These are phyloP conservation scores for Adelognathus sp. DNA, from an alignment of 2,888 invertebrate genomes.

Conservation along the genomic window DNA sequence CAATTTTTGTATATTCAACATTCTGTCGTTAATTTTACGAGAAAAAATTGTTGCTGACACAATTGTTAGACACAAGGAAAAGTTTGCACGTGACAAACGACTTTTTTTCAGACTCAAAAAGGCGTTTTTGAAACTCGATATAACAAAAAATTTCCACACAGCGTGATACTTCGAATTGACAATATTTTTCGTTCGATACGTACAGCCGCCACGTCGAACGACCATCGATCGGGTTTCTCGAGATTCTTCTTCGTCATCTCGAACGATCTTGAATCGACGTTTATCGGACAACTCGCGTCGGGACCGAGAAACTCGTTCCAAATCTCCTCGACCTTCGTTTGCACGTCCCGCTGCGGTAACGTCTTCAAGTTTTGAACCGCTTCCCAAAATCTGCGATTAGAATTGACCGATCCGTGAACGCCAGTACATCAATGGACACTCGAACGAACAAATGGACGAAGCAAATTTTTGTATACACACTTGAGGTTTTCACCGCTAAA, in stretches of 20 bases:
- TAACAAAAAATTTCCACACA: too few relatives aligned
- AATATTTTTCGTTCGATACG: constrained; percentile 67
- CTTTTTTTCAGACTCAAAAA: too few relatives aligned
- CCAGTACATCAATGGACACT: background rate
- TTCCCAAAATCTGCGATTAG: constrained; percentile 92
- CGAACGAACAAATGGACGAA: background rate
- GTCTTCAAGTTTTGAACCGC: constrained; percentile 96
- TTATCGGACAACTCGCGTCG: constrained; percentile 98
- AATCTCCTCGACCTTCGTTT: constrained; percentile 91
- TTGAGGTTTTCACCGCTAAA: constrained; percentile 99
- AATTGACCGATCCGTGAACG: background rate
- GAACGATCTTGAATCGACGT: constrained; percentile 96
- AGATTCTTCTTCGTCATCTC: constrained; percentile 92
- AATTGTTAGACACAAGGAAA: too few relatives aligned
- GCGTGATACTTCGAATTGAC: constrained; percentile 1
- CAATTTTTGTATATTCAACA: too few relatives aligned
- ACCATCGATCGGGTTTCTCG: constrained; percentile 93
- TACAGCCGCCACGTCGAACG: constrained; percentile 98
- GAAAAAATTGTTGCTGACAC: too few relatives aligned
- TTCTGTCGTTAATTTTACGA: too few relatives aligned
- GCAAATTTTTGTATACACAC: constrained; percentile 83
- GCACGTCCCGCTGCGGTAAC: constrained; percentile 92
- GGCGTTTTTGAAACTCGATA: too few relatives aligned
- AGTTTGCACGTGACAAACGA: background rate
- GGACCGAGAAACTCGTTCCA: constrained; percentile 97